A percentile compares a stretch with the other conserved stretches of the same genome.
These are phyloP conservation scores for Mormoops blainvillei DNA, from an alignment of 2,113 vertebrate species.

Conservation along the genomic window DNA sequence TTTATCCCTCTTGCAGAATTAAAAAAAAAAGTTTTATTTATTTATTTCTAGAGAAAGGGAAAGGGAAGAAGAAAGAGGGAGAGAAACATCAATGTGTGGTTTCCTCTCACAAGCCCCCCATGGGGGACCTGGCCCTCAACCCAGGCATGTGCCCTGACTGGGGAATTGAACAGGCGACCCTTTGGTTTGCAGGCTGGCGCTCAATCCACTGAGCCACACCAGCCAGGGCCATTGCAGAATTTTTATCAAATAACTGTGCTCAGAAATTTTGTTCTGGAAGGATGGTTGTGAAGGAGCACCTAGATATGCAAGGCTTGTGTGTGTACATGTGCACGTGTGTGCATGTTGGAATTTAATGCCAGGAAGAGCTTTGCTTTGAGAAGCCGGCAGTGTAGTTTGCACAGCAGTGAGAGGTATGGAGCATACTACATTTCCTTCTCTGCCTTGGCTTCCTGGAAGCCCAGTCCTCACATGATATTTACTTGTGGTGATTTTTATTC, in stretches of 20 bases:
- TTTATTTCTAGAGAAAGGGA: too few relatives aligned
- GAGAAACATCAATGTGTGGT: too few relatives aligned
- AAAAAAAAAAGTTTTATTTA: too few relatives aligned
- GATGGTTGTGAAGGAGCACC: background rate
- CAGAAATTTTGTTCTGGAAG: background rate
- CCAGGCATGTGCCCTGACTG: too few relatives aligned
- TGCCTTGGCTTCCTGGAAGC: background rate
- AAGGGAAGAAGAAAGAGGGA: too few relatives aligned
- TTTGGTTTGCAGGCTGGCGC: too few relatives aligned
- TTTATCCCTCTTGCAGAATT: background rate
- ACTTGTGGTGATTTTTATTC: background rate
- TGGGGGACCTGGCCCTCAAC: too few relatives aligned
- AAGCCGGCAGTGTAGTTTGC: background rate
- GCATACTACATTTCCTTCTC: background rate
- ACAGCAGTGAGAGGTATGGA: background rate
- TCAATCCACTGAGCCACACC: too few relatives aligned
- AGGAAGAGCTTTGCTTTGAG: background rate
- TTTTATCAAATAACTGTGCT: background rate
- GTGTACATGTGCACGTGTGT: too few relatives aligned
- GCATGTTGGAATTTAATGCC: background rate
- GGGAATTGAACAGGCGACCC: too few relatives aligned
- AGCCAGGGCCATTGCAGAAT: too few relatives aligned
- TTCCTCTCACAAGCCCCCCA: too few relatives aligned
- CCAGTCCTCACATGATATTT: background rate
- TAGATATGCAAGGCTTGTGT: background rate